Base-by-base conservation (phyloP, 2,888 invertebrate species). In the Zygothrica quintamaculata region DNA sequence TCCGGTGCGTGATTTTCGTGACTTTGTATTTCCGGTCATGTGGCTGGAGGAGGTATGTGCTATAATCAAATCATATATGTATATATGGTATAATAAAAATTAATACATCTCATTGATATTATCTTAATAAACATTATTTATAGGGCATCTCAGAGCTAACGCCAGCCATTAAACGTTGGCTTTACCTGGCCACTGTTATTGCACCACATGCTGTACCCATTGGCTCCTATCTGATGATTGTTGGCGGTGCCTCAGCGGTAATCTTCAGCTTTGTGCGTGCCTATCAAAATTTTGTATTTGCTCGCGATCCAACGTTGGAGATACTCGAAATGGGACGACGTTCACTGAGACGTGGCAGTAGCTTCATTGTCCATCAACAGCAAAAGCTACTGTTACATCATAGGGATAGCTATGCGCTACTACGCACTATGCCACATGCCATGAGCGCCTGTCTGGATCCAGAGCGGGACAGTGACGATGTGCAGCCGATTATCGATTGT, bases 31-130 rank as follows among this genome's bases (percentile, higher is more conserved):
- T 88, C 97, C 97, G 0, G 94, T 97, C 34, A 96, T 97, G 95
- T 97, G 97, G 97, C 78, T 96, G 1, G 96, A 97, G 90, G 97
- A 97, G 93, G 95, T 95, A 84, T 90, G 95, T 94, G n/a, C n/a
- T n/a, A n/a, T n/a, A n/a, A n/a, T n/a, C n/a, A n/a, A n/a, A n/a
- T n/a, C n/a, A n/a, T n/a, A n/a, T 84, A 90, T 29, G 29, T 29
- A 29, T 29, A 29, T 7, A 7, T 3, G 1, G 12, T 16, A 7
- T 3, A 39, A n/a, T n/a, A n/a, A n/a, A n/a, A n/a, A n/a, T n/a
- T 8, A 16, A 16, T 25, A 11, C 13, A 33, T 15, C 11, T 6
- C 18, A 39, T 40, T n/a, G n/a, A 22, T 3, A 4, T 34, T 6
- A 29, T 25, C 2, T 25, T 13, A 39, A 16, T 18, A 16, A 22